Percentiles rank a stretch among this genome's conserved stretches.
phyloP scores from a whole-genome alignment of 2,113 vertebrate genomes.

The Gallinago undulata region DNA sequence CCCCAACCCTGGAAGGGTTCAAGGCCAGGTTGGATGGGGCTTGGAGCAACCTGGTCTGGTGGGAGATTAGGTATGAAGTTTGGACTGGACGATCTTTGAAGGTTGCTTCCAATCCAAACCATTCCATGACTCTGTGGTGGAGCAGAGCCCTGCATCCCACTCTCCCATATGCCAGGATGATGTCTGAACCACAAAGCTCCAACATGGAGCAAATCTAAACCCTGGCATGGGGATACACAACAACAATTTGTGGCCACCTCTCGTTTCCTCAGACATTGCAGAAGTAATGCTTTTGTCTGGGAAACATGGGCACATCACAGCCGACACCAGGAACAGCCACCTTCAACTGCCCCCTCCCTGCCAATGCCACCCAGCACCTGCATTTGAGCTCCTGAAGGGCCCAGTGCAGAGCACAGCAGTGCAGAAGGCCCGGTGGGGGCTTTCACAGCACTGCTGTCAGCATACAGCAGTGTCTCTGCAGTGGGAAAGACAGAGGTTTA shows the following conservation, averaged over 20 bases:
- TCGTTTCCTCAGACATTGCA: not conserved
- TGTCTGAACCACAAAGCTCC: not conserved
- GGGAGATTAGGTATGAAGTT: not conserved
- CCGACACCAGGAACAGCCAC: not conserved
- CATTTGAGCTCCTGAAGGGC: not conserved
- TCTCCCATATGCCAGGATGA: not conserved
- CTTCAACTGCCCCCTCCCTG: not conserved
- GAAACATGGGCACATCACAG: not conserved
- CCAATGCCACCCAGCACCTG: not conserved
- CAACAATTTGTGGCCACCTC: not conserved
- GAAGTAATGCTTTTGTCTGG: not conserved
- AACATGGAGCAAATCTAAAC: not conserved
- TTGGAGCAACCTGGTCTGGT: not conserved
- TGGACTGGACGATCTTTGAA: not conserved
- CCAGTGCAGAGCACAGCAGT: too few species aligned
- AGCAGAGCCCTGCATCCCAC: not conserved
- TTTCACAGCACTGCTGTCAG: not conserved
- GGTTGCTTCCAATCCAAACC: not conserved
- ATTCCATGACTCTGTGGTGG: not conserved
- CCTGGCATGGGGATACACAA: not conserved
- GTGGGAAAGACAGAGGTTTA: not conserved
- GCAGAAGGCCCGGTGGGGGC: not conserved
- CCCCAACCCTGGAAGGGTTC: not conserved
- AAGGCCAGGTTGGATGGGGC: accelerated
- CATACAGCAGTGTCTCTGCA: not conserved